Base-by-base conservation (phyloP, 2,113 vertebrate genomes). In the Mionectes macconnelli region DNA sequence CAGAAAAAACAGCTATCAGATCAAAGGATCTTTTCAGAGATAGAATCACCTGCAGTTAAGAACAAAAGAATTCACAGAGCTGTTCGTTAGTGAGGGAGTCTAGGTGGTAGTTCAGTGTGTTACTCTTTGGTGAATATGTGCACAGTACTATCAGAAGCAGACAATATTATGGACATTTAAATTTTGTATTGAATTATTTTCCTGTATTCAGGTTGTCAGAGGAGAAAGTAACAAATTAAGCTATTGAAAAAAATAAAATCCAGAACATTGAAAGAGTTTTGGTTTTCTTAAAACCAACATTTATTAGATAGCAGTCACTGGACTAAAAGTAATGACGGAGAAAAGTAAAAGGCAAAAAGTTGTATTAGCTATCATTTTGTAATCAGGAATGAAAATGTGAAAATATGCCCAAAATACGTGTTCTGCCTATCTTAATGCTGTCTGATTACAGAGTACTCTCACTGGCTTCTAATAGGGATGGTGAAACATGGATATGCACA, bases 1-100 rank as follows among this genome's bases (percentile, higher is more conserved):
- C 95, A 97, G 90, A 97, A 98, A 98, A 98, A 97, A 70, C 81
- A 94, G 96, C 95, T 96, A 96, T 98, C 96, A 95, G 96, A 97
- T 98, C 98, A 95, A 94, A 97, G 59, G 94, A 97, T 96, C 93
- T 92, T 97, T 97, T 97, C 88, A 96, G 94, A 47, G 19, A 70
- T 96, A 94, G 93, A 97, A 97, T 93, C 96, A 98, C 96, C 96
- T 98, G 96, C 93, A 85, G 96, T 93, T 95, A 97, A 84, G 93
- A 97, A 96, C 96, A 97, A 98, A 97, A 96, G 91, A 93, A 69
- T 85, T 95, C 93, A 97, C 96, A 98, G 96, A 94, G 73, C 81
- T 50, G n/a, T 91, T 55, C 79, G 96, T 97, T 97, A 93, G 96
- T 86, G 93, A 90, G 39, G 76, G 50, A 87, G 55, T 52, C 50